Evolutionary conservation across 1,140 invertebrate genomes (phyloP), one percentile per base, ranked within the genome.

Genomic region (Diorhabda sublineata): DNA sequence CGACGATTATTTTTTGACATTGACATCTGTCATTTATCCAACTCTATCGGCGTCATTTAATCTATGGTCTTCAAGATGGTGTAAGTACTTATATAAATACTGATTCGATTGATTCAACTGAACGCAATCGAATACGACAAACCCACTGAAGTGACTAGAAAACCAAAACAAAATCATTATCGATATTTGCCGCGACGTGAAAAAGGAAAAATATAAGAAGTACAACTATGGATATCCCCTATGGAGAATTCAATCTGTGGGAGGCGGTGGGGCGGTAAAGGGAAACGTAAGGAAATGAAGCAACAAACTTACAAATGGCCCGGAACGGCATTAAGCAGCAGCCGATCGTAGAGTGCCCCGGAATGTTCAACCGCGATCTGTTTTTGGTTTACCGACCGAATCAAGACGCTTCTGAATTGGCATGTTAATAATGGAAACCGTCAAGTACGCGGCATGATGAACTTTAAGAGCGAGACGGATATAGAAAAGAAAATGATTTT

Each of bases 231-330:
- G 58, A 60, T 26, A 45, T 64, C 60, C 65, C 65, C 65, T 41
- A 45, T 52, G 58, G 65, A 67, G 65, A 60, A 67, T 67, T 67
- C 65, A 67, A 59, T 59, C 65, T 60, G 58, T 45, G 58, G 57
- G 65, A 58, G 62, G 62, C 43, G 63, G 61, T 52, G 47, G 47
- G 47, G n/a, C 6, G 47, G 47, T 52, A n/a, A n/a, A 52, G 47
- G 47, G 47, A 52, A 52, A n/a, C 58, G 62, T 63, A 67, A 76
- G 75, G 75, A 76, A 76, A 76, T 76, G 75, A 76, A 76, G 75
- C 75, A 74, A 76, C 75, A 76, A 76, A 76, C 71, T 74, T 73
- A 74, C 75, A 76, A 76, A 76, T 76, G 75, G 75, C 75, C 72
- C 69, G 73, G 73, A 76, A 76, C 73, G 75, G 70, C 75, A 76